Base-by-base conservation (phyloP, 1,140 invertebrate species). In the Drosophila novamexicana region DNA sequence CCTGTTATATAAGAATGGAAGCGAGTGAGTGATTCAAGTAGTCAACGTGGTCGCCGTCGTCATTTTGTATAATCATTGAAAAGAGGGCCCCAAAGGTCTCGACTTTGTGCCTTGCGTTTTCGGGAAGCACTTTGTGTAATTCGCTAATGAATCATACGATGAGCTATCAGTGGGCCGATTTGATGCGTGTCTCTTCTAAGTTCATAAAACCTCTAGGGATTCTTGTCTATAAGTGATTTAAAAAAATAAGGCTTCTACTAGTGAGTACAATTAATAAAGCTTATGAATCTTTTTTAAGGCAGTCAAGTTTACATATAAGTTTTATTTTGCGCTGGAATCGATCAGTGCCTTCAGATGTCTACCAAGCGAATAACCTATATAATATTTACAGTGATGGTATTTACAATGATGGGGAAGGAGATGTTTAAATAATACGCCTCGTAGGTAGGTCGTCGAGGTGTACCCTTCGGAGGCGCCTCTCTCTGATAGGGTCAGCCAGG, bases 91-190 rank as follows among this genome's bases (percentile, higher is more conserved):
- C 34, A 68, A 52, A 69, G 47, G 57, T 56, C 50, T 68, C 49
- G 14, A 10, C 14, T 57, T 42, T 40, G 14, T 58, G 64, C 32
- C 14, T 47, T 42, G 40, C 22, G 1, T 22, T 62, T 74, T 68
- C 29, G 65, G 71, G 50, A 74, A 74, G 71, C 65, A 62, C 65
- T 74, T 74, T 69, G 50, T 22, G 14, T 62, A 61, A 74, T 68
- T 56, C 50, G 39, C 22, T 32, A 39, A 62, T 74, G 71, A 74
- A 68, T 74, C 71, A 74, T 61, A n/a, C 71, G 50, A 68, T 61
- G 56, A 56, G 16, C 36, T 62, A 56, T 37, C 47, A 8, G 50
- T 42, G 22, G 52, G 16, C 1, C 45, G 32, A 66, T 22, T 22
- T 49, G 36, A 32, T 47, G 50, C 52, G 59, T 70, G 52, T 63